phyloP scores from a whole-genome alignment of 2,113 vertebrate species.

The Peromyscus californicus region DNA sequence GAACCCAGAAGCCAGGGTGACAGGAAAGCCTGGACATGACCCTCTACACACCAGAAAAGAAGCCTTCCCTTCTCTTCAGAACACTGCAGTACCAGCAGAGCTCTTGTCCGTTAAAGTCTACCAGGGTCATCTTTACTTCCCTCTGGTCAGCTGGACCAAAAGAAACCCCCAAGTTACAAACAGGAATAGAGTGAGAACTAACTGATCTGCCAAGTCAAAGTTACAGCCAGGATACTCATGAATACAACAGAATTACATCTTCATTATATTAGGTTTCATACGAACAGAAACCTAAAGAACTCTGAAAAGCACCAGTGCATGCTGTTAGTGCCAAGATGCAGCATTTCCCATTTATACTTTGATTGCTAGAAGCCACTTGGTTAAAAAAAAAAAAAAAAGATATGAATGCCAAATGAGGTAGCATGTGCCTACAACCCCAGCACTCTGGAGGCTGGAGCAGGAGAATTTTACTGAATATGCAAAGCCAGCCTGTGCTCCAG shows the following conservation, averaged over 20 bases:
- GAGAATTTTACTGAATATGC: neutral
- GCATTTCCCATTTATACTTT: slow-evolving; percentile 38
- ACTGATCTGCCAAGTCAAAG: slow-evolving; percentile 28
- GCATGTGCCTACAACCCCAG: neutral
- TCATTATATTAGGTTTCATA: neutral
- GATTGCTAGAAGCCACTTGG: neutral
- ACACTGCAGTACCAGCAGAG: neutral
- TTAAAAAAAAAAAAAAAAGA: neutral
- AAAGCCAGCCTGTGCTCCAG: neutral
- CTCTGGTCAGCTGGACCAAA: neutral
- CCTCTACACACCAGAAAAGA: slow-evolving; percentile 11
- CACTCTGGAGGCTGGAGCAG: neutral
- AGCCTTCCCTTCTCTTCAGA: slow-evolving; percentile 15
- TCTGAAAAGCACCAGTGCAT: neutral
- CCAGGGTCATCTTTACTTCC: slow-evolving; percentile 33
- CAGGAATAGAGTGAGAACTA: neutral
- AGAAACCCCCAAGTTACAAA: neutral
- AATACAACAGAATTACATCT: too few relatives aligned
- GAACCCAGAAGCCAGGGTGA: neutral
- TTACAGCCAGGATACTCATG: slow-evolving; percentile 23
- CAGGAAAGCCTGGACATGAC: neutral
- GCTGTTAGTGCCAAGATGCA: neutral
- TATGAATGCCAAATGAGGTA: neutral
- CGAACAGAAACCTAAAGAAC: slow-evolving; percentile 43
- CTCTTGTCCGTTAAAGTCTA: slow-evolving; percentile 23